These are phyloP conservation scores for Antitype chi DNA, from an alignment of 2,888 invertebrate genomes.

Conservation along the genomic window DNA sequence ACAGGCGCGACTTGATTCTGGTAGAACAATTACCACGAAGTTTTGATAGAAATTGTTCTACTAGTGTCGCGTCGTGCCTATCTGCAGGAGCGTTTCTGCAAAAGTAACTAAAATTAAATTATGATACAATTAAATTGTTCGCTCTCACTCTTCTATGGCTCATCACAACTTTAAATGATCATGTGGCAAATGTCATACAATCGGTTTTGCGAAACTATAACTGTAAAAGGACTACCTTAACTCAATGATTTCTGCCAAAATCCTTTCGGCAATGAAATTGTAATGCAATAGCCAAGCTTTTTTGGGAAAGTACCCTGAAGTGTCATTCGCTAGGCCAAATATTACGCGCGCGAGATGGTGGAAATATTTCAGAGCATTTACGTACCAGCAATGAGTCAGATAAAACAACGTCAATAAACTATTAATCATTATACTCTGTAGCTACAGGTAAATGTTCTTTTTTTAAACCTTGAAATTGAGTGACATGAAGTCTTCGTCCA, in stretches of 20 bases:
- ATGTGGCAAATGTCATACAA: not conserved
- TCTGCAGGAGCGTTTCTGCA: too few relatives aligned
- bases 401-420: slow-evolving; percentile 37
- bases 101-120: not conserved
- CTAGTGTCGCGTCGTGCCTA: too few relatives aligned
- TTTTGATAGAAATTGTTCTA: too few relatives aligned
- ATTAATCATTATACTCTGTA: slow-evolving; percentile 43
- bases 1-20: too few relatives aligned
- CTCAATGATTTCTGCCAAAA: not conserved
- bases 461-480: slow-evolving; percentile 16
- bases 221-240: not conserved
- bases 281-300: not conserved
- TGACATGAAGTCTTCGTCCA: slow-evolving; percentile 20
- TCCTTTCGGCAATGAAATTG: not conserved
- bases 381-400: slow-evolving; percentile 43
- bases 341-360: slow-evolving; percentile 4
- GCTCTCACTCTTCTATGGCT: not conserved
- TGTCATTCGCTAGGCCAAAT: not conserved
- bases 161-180: not conserved
- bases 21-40: too few relatives aligned
- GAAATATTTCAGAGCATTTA: slow-evolving; percentile 40
- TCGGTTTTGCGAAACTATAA: not conserved
- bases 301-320: not conserved
- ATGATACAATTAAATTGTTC: not conserved
- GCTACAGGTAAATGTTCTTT: slow-evolving; percentile 50